phyloP scores from a whole-genome alignment of 2,888 invertebrate species.

The Eueremaeus valkanovi region DNA sequence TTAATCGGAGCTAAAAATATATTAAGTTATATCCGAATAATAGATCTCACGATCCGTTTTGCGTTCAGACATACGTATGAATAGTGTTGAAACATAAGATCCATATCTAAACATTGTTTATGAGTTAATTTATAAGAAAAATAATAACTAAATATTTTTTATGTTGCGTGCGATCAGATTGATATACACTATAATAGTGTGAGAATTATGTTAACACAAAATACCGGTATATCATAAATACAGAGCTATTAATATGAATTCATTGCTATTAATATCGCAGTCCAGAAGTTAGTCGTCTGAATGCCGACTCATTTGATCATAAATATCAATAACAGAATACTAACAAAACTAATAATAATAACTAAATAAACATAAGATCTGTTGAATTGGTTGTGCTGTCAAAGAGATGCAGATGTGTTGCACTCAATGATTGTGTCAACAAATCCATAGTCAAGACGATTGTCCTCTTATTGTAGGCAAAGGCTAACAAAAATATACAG shows the following conservation, averaged over 20 bases:
- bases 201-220: neutral
- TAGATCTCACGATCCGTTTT: neutral
- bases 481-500: neutral
- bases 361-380: slow-evolving; percentile 26
- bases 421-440: neutral
- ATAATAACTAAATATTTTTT: neutral
- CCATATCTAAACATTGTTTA: neutral
- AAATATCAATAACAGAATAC: slow-evolving; percentile 12
- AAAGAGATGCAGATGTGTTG: slow-evolving; percentile 25
- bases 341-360: slow-evolving; percentile 17
- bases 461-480: neutral
- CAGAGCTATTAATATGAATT: no score
- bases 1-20: neutral
- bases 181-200: neutral
- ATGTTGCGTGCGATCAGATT: neutral
- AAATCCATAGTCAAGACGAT: neutral
- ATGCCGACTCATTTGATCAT: slow-evolving; percentile 24
- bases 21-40: neutral
- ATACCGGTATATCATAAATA: no score
- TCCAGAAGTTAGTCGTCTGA: no score
- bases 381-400: neutral
- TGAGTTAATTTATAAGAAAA: neutral
- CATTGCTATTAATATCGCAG: no score
- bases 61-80: neutral
- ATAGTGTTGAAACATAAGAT: slow-evolving; percentile 10